Base-by-base conservation (phyloP, 2,888 invertebrate species). In the Cephus runcator region DNA sequence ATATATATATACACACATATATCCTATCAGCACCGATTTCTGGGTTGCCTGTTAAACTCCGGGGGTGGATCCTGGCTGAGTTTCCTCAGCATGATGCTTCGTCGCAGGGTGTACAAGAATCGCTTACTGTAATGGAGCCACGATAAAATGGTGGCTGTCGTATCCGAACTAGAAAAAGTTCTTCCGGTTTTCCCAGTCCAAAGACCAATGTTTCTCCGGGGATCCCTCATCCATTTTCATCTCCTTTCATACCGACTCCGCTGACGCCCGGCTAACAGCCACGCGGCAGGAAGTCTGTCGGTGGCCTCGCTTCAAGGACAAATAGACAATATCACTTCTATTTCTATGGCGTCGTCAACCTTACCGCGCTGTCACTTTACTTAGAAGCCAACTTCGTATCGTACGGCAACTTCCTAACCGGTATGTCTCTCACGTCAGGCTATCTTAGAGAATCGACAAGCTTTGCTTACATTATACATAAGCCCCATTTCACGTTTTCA, bases 71-170 rank as follows among this genome's bases (percentile, higher is more conserved):
- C 23, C 56, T 23, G 56, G 9, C 56, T 15, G 56, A 56, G 56
- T 23, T 56, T 56, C 23, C 56, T 56, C 56, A 56, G 56, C 56
- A 9, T 23, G 56, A 56, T 1, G 31, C 34, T 71, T 71, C 71
- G 71, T 71, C 31, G 1, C 71, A 71, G 71, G 71, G 71, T 9
- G 71, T 71, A 71, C 31, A 68, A 69, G 78, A 78, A 75, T 76
- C 78, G 78, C 68, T 78, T 78, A 73, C 78, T 75, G 69, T 78
- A 78, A 78, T 78, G 78, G 78, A 69, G 34, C 1, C 11, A 31
- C 71, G 71, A 6, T 71, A 71, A 31, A 71, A 71, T 71, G 31
- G 71, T 6, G 31, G 31, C 31, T 23, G 0, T 31, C 31, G 71
- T 71, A 31, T 71, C 31, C 71, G 12, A 31, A 12, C 71, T 23